Percentiles rank a stretch among this genome's conserved stretches.
Evolutionary conservation across 2,113 vertebrate genomes (phyloP).

Genomic region (Sardina pilchardus): DNA sequence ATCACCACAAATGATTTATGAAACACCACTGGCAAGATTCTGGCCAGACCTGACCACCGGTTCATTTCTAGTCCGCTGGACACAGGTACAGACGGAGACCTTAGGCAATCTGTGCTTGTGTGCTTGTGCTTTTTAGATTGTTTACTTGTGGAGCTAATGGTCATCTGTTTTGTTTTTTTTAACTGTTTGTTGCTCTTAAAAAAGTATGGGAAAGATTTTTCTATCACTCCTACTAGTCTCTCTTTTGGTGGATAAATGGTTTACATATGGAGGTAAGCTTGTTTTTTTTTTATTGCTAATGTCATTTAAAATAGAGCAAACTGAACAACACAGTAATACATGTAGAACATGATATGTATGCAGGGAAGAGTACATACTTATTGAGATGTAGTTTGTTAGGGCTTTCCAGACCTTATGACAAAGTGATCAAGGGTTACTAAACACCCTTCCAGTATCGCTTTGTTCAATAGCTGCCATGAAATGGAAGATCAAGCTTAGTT

Average conservation of each 20-base stretch:
- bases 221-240: conserved; percentile 47
- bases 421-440: background rate
- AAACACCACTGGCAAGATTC: background rate
- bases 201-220: conserved; percentile 57
- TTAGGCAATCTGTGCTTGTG: conserved; percentile 20
- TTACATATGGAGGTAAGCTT: conserved; percentile 50
- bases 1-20: background rate
- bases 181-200: conserved; percentile 30
- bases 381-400: background rate
- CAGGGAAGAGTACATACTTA: background rate
- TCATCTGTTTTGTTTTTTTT: conserved; percentile 20
- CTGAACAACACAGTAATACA: background rate
- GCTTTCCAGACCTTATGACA: background rate
- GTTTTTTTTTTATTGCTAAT: background rate
- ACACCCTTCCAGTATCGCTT: background rate
- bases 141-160: conserved; percentile 64
- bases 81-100: conserved; percentile 27
- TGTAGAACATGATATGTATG: background rate
- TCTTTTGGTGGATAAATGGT: conserved; percentile 45
- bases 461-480: background rate
- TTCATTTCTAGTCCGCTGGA: conserved; percentile 28
- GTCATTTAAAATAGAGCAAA: background rate
- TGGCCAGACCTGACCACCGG: background rate
- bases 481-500: background rate
- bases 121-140: conserved; percentile 57